These are phyloP conservation scores for Lithobates sylvaticus DNA, from an alignment of 2,797 vertebrate genomes.

Conservation along the genomic window DNA sequence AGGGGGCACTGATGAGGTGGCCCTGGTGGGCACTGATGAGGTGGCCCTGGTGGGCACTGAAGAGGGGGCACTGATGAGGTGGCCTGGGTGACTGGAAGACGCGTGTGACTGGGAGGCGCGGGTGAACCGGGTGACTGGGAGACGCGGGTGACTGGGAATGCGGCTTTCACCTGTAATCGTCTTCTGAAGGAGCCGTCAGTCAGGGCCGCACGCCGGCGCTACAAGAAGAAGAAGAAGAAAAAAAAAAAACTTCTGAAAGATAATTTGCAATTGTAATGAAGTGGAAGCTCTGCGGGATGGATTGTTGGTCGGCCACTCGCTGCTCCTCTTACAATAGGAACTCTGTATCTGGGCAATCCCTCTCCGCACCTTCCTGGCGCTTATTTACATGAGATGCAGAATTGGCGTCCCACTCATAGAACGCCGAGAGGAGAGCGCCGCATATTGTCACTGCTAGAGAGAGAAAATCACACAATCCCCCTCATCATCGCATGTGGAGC, in stretches of 20 bases:
- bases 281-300: conserved; percentile 12
- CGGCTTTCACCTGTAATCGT: not conserved
- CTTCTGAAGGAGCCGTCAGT: not conserved
- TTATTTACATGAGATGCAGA: conserved; percentile 41
- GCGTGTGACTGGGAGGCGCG: too few species aligned
- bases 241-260: conserved; percentile 29
- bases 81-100: too few species aligned
- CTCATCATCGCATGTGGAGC: conserved; percentile 53
- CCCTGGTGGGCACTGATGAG: too few species aligned
- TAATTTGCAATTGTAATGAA: conserved; percentile 60
- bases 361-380: conserved; percentile 32
- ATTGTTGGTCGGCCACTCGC: conserved; percentile 16
- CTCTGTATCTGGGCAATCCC: conserved; percentile 45
- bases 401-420: conserved; percentile 55
- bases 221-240: not conserved
- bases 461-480: conserved; percentile 51
- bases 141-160: not conserved
- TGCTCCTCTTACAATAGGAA: conserved; percentile 32
- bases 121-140: too few species aligned
- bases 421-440: conserved; percentile 46
- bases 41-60: too few species aligned
- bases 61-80: too few species aligned
- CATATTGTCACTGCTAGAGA: conserved; percentile 47
- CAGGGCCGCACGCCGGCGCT: not conserved
- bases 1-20: too few species aligned